Conservation (phyloP, 2,888 invertebrate genomes). For the Scaptomyza flava region DNA sequence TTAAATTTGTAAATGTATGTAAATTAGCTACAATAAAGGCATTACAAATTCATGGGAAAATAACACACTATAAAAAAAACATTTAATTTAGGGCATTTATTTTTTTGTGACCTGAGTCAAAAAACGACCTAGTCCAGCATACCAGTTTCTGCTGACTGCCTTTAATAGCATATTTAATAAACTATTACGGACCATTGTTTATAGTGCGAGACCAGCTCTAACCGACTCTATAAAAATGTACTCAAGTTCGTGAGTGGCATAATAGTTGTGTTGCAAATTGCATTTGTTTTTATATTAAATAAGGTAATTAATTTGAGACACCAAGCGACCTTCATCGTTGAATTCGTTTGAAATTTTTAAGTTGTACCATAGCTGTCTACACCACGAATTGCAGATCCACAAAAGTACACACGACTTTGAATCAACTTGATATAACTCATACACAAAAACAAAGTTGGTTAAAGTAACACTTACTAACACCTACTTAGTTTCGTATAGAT, state of each 20-base stretch:
- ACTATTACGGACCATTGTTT: conserved; percentile 59
- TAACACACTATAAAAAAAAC: neutral
- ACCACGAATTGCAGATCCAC: conserved; percentile 5
- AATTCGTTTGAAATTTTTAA: conserved; percentile 35
- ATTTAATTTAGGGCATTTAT: conserved; percentile 16
- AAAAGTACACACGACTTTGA: conserved; percentile 14
- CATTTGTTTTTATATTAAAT: conserved; percentile 68
- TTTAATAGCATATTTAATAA: conserved; percentile 67
- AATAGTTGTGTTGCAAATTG: conserved; percentile 69
- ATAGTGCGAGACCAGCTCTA: conserved; percentile 28
- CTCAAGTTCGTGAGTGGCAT: conserved; percentile 31
- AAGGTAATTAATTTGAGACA: conserved; percentile 71
- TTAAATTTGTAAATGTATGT: neutral
- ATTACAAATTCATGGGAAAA: neutral
- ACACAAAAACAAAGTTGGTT: neutral
- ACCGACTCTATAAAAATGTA: conserved; percentile 17
- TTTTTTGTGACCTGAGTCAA: conserved; percentile 18
- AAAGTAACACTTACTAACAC: too few species aligned
- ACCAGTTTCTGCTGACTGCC: conserved; percentile 53
- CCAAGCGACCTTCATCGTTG: conserved; percentile 65
- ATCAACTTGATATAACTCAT: conserved; percentile 4
- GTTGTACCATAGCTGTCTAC: neutral
- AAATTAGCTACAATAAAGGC: neutral
- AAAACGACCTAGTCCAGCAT: conserved; percentile 20
- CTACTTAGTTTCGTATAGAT: too few species aligned